Evolutionary conservation across 2,888 invertebrate genomes (phyloP), one percentile per base, ranked within the genome.

Genomic region (Suillia variegata): DNA sequence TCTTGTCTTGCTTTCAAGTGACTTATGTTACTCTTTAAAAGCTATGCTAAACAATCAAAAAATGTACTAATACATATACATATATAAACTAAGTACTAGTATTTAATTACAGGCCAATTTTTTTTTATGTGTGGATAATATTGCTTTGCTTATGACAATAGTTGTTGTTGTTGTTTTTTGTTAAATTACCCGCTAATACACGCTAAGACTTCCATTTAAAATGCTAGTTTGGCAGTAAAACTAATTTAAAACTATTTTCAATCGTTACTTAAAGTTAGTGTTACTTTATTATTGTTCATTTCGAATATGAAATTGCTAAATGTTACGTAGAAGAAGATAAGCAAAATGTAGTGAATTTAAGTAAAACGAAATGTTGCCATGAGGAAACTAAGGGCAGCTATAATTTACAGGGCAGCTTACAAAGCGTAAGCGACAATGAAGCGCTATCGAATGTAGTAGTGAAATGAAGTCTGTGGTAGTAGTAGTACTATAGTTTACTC

Each of bases 141-240:
- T 51, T 12, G 31, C 4, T n/a, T 51, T 51, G 5, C 21, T 34
- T 52, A 10, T 22, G 21, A 3, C 2, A 21, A 33, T 17, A 53
- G 38, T 53, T 15, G 20, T 22, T 18, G 22, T 53, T 31, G 6
- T 24, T n/a, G n/a, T n/a, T n/a, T n/a, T n/a, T n/a, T 48, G n/a
- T n/a, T 10, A 26, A 26, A 38, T n/a, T n/a, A 38, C 38, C 38
- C 38, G 48, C 21, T 34, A n/a, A 47, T 55, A 59, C 48, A 47
- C 59, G 12, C 59, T 60, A 60, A 56, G 59, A 60, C 59, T 60
- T 51, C 59, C 53, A 53, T 56, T 52, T 53, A 47, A 55, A 56
- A 53, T 52, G 53, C 55, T 56, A 50, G 50, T 50, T 42, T 50
- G 50, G 42, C 45, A 45, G 20, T 45, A 45, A 45, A 5, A 17